Conservation (phyloP, 2,888 invertebrate species). For the Amphipyra berbera region DNA sequence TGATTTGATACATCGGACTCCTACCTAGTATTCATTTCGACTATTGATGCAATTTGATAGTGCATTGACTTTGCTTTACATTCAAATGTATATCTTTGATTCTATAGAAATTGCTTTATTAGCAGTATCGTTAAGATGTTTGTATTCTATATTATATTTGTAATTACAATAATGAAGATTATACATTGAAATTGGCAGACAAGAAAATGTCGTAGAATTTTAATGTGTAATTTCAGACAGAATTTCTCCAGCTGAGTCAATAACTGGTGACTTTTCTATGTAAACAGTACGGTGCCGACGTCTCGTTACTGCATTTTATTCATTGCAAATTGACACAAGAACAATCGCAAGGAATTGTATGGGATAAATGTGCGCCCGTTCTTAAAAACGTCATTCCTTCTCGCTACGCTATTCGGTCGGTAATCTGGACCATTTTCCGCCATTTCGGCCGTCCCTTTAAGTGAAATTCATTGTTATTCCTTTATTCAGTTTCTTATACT, state of each 20-base stretch:
- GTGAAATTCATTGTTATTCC: conserved; percentile 19
- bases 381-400: neutral
- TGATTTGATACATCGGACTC: too few relatives aligned
- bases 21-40: conserved; percentile 26
- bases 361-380: neutral
- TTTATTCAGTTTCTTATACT: conserved; percentile 9
- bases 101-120: neutral
- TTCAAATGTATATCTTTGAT: conserved; percentile 3
- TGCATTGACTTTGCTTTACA: conserved; percentile 2
- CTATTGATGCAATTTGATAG: conserved; percentile 16
- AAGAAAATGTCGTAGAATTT: conserved; percentile 11
- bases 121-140: conserved; percentile 9
- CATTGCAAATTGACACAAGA: conserved; percentile 7
- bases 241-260: conserved; percentile 22
- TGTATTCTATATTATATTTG: conserved; percentile 1
- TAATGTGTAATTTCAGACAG: neutral
- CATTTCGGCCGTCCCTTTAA: conserved; percentile 3
- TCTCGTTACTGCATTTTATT: conserved; percentile 21
- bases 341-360: neutral
- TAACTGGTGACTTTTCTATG: conserved; percentile 11
- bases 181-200: conserved; percentile 3
- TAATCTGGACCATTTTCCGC: neutral
- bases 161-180: conserved; percentile 10
- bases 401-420: neutral
- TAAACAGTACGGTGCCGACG: conserved; percentile 3